Conservation (phyloP, 2,113 vertebrate species). For the Notechis scutatus region DNA sequence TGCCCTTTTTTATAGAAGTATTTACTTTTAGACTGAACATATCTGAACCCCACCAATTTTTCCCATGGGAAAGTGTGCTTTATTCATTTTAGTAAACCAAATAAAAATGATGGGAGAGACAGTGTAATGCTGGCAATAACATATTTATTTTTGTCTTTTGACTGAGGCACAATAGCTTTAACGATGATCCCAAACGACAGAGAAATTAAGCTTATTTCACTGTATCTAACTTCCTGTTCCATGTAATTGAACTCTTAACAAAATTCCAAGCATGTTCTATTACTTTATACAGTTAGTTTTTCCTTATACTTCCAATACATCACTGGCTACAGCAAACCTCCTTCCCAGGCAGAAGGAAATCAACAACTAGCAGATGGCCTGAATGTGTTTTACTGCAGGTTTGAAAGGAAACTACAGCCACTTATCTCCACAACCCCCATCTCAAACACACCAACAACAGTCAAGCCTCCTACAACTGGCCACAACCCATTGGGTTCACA, state of each 20-base stretch:
- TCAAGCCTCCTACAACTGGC: no score
- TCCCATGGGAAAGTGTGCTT: not conserved
- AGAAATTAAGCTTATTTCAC: not conserved
- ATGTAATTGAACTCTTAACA: not conserved
- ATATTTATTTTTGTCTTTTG: not conserved
- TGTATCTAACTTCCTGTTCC: not conserved
- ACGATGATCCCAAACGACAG: not conserved
- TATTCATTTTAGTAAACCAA: not conserved
- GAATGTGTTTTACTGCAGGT: no score
- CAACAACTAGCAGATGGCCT: no score
- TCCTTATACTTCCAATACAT: not conserved
- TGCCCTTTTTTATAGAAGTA: not conserved
- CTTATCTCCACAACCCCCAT: no score
- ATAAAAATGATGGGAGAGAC: not conserved
- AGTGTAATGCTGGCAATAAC: not conserved
- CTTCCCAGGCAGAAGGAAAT: no score
- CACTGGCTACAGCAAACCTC: no score
- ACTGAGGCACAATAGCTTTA: not conserved
- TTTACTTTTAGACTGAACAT: not conserved
- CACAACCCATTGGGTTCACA: no score
- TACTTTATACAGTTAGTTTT: not conserved
- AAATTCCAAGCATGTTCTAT: not conserved
- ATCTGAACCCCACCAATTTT: not conserved
- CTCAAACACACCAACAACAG: no score
- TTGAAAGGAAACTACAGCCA: no score